Evolutionary conservation across 2,113 vertebrate genomes (phyloP).

Genomic region (Rana temporaria): DNA sequence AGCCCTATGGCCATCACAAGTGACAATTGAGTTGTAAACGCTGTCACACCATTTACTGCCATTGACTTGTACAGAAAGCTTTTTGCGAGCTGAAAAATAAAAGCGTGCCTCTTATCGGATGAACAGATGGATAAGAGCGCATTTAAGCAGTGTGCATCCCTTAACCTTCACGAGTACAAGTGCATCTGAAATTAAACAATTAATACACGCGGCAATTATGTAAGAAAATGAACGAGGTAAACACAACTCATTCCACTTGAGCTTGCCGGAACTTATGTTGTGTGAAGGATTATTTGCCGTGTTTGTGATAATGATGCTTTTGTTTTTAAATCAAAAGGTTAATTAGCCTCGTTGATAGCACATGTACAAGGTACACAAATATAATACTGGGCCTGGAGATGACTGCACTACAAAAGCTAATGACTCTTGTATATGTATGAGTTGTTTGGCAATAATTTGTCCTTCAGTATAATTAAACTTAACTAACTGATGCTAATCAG

Average conservation of each 20-base stretch:
- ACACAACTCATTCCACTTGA: conserved; percentile 63
- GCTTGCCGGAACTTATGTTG: conserved; percentile 65
- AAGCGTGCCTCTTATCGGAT: conserved; percentile 2
- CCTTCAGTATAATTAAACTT: conserved; percentile 70
- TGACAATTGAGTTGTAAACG: conserved; percentile 50
- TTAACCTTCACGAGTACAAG: conserved; percentile 61
- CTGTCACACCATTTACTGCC: conserved; percentile 16
- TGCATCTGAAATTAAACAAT: conserved; percentile 70
- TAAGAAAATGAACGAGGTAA: conserved; percentile 60
- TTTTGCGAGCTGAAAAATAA: conserved; percentile 9
- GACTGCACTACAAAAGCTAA: conserved; percentile 64
- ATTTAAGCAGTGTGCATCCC: conserved; percentile 46
- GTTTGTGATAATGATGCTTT: conserved; percentile 68
- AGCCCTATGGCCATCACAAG: conserved; percentile 33
- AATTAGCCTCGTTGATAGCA: conserved; percentile 73
- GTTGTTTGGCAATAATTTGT: conserved; percentile 69
- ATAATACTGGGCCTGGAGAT: conserved; percentile 73
- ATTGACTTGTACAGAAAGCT: conserved; percentile 22
- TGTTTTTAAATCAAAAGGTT: conserved; percentile 78
- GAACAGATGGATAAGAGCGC: conserved; percentile 53
- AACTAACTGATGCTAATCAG: conserved; percentile 58
- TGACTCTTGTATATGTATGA: conserved; percentile 72
- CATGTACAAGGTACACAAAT: conserved; percentile 60
- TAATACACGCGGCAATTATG: conserved; percentile 67
- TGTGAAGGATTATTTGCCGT: conserved; percentile 70